These are phyloP conservation scores for Coenonympha glycerion DNA, from an alignment of 2,888 invertebrate species.

Conservation along the genomic window DNA sequence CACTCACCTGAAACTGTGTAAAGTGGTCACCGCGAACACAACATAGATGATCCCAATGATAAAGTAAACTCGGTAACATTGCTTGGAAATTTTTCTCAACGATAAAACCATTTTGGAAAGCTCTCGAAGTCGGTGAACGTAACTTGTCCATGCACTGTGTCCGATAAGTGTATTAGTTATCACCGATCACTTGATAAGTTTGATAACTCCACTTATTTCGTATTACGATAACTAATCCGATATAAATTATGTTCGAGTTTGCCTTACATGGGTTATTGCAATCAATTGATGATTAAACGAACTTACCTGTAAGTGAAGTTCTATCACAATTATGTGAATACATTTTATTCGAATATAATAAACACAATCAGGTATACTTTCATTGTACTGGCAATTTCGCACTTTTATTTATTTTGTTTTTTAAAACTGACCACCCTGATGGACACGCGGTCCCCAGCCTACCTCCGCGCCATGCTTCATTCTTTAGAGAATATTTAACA, in stretches of 20 bases:
- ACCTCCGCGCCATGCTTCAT: too few relatives aligned
- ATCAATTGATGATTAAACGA: not conserved
- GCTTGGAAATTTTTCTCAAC: slow-evolving; percentile 32
- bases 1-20: slow-evolving; percentile 40
- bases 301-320: too few relatives aligned
- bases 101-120: slow-evolving; percentile 44
- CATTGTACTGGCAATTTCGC: too few relatives aligned
- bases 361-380: too few relatives aligned
- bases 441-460: too few relatives aligned
- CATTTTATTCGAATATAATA: too few relatives aligned
- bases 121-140: slow-evolving; percentile 38
- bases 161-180: slow-evolving; percentile 26
- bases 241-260: not conserved
- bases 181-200: slow-evolving; percentile 22
- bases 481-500: too few relatives aligned
- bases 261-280: not conserved
- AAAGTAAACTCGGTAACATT: slow-evolving; percentile 39
- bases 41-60: slow-evolving; percentile 36
- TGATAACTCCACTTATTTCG: slow-evolving; percentile 24
- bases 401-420: too few relatives aligned
- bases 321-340: too few relatives aligned
- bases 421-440: too few relatives aligned
- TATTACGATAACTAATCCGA: slow-evolving; percentile 20
- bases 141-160: slow-evolving; percentile 13
- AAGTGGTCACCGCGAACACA: slow-evolving; percentile 31